Evolutionary conservation across 2,888 invertebrate species (phyloP).

Genomic region (Platerodrilus igneus): DNA sequence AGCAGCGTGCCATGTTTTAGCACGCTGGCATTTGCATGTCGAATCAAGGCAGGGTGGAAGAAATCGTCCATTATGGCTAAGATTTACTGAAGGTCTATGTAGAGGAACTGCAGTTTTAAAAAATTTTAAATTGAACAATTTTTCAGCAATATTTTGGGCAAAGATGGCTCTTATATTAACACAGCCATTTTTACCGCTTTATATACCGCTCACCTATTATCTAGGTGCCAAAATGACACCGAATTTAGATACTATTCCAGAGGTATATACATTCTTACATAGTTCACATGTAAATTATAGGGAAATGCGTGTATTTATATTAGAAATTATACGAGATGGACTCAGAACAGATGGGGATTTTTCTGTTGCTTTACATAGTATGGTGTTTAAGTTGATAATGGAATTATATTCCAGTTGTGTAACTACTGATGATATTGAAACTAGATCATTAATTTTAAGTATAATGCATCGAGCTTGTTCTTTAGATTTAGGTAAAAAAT

Average conservation of each 20-base stretch:
- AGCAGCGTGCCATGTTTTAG: constrained; percentile 69
- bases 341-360: constrained; percentile 71
- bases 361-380: constrained; percentile 65
- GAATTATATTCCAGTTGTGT: constrained; percentile 63
- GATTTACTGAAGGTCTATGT: constrained; percentile 63
- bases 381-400: constrained; percentile 72
- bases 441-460: constrained; percentile 62
- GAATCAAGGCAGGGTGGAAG: constrained; percentile 62
- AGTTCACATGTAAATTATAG: constrained; percentile 67
- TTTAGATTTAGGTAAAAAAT: constrained; percentile 60
- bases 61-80: constrained; percentile 62
- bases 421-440: constrained; percentile 58
- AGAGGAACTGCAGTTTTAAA: constrained; percentile 53
- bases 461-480: constrained; percentile 59
- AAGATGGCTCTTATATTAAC: constrained; percentile 66
- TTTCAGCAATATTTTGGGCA: constrained; percentile 65
- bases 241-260: constrained; percentile 77
- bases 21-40: constrained; percentile 69
- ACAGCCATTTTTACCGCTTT: constrained; percentile 71
- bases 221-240: constrained; percentile 65
- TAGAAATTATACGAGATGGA: constrained; percentile 72
- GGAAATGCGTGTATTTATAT: constrained; percentile 70
- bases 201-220: constrained; percentile 58
- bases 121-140: constrained; percentile 41
- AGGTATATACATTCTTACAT: constrained; percentile 79